These are phyloP conservation scores for Whitmania pigra DNA, from an alignment of 1,140 invertebrate genomes.

Conservation along the genomic window DNA sequence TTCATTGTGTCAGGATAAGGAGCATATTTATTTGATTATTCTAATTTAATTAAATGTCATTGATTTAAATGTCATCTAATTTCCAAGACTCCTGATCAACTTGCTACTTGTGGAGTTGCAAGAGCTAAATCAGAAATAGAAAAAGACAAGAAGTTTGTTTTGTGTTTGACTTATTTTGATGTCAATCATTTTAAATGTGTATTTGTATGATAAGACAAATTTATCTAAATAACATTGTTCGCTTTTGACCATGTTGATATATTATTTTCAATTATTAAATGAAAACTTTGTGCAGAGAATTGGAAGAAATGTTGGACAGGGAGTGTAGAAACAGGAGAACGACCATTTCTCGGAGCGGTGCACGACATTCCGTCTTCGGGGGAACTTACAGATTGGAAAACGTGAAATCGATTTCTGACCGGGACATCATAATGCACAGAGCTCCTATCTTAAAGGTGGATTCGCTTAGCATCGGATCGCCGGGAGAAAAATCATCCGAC, in stretches of 20 bases:
- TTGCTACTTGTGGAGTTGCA: conserved; percentile 63
- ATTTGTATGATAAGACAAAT: neutral
- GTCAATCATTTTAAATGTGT: neutral
- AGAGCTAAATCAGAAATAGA: conserved; percentile 61
- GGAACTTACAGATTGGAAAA: conserved; percentile 81
- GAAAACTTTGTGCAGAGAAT: conserved; percentile 28
- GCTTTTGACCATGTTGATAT: too few relatives aligned
- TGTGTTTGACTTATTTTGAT: neutral
- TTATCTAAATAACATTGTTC: too few relatives aligned
- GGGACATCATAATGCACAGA: conserved; percentile 74
- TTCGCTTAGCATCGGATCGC: neutral
- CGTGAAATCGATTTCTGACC: conserved; percentile 82
- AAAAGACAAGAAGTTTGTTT: conserved; percentile 54
- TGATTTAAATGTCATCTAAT: neutral
- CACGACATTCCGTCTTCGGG: conserved; percentile 70
- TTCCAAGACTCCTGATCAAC: conserved; percentile 56
- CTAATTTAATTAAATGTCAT: neutral
- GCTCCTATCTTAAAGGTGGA: conserved; percentile 55
- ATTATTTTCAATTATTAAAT: neutral
- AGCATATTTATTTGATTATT: neutral
- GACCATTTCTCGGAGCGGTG: conserved; percentile 33
- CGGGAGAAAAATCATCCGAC: neutral
- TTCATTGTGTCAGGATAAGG: too few relatives aligned
- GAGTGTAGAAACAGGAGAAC: conserved; percentile 33
- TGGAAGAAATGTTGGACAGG: conserved; percentile 34